Percentiles rank a stretch among this genome's conserved stretches.
phyloP scores from a whole-genome alignment of 2,888 invertebrate genomes.

The Deilephila porcellus region DNA sequence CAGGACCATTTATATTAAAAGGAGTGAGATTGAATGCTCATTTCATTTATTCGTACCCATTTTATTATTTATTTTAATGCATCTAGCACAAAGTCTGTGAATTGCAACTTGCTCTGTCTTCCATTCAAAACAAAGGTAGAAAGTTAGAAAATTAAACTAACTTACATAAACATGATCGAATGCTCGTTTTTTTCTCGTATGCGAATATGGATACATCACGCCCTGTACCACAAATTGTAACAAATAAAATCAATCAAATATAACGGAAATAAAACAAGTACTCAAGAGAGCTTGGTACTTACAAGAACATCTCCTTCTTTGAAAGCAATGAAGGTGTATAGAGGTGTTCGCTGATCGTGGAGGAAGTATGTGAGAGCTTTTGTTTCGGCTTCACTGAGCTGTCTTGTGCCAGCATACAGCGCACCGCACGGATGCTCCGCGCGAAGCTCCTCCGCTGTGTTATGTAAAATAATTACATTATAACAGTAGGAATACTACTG shows the following conservation, averaged over 20 bases:
- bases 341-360: slow-evolving; percentile 54
- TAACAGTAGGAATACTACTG: no score
- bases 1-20: no score
- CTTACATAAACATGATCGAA: slow-evolving; percentile 73
- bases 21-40: no score
- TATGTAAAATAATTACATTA: no score
- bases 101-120: no score
- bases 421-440: slow-evolving; percentile 73
- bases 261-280: background rate
- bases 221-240: slow-evolving; percentile 58
- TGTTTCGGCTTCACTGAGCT: slow-evolving; percentile 76
- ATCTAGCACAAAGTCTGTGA: no score
- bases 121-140: no score
- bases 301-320: slow-evolving; percentile 78
- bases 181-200: slow-evolving; percentile 71
- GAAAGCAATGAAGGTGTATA: slow-evolving; percentile 70
- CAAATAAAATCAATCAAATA: background rate
- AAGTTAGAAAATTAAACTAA: slow-evolving; percentile 33
- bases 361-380: slow-evolving; percentile 66
- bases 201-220: slow-evolving; percentile 79
- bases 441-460: slow-evolving; percentile 69
- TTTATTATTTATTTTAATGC: no score
- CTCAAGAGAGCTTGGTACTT: slow-evolving; percentile 37
- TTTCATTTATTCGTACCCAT: no score
- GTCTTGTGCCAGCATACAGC: slow-evolving; percentile 70